Evolutionary conservation across 2,113 vertebrate species (phyloP), one percentile per base, ranked within the genome.

Genomic region (Polypterus bichir): DNA sequence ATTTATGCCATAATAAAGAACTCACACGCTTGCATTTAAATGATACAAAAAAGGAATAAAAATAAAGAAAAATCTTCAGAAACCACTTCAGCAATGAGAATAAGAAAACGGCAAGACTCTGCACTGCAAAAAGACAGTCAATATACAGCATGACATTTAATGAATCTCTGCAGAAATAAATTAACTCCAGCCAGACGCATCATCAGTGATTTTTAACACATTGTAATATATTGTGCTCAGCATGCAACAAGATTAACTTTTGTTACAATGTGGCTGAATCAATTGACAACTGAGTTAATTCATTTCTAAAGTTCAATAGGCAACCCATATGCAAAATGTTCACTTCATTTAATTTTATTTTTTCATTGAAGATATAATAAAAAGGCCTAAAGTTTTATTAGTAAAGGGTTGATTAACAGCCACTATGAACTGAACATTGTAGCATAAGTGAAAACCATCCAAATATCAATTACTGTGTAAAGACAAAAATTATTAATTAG

Each of bases 201-300:
- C 56, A 45, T 45, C 56, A 58, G 56, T 45, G 9, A 58, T 58
- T 58, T 27, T 58, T 11, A 58, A 58, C 56, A 58, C 56, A 58
- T 58, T 58, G 5, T 58, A 58, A 58, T 27, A 58, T 58, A 58
- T 58, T 58, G 56, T 45, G 46, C 46, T 44, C 56, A 58, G 8
- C n/a, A 27, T 45, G 44, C 44, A 58, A 58, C 56, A 58, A 58
- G 56, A 58, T 45, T 11, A 58, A 46, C 27, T 44, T 27, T 58
- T 44, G 56, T 58, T 58, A 45, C 56, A 58, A 44, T 45, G 11
- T 27, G 56, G 44, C 56, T 45, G 56, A 58, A 58, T 44, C 56
- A 58, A 58, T 58, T 58, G 56, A 44, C 56, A 58, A 58, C 56
- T 6, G 6, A 58, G 56, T 45, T 58, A 58, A 58, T 58, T 58